phyloP scores from a whole-genome alignment of 2,888 invertebrate species.

The Leucophenga montana region DNA sequence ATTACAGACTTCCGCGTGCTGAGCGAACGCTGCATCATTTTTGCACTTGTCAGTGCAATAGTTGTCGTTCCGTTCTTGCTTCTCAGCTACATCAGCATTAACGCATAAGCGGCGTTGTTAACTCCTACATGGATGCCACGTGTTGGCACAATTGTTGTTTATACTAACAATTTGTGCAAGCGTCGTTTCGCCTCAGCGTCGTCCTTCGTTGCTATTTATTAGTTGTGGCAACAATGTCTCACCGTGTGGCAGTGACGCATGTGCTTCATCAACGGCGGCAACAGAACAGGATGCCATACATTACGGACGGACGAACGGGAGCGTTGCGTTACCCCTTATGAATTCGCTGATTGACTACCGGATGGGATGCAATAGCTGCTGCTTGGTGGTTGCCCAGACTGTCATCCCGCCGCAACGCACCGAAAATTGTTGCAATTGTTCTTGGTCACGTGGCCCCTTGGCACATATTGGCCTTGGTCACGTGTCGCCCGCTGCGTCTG shows the following conservation, averaged over 20 bases:
- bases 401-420: conserved; percentile 30
- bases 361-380: conserved; percentile 38
- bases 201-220: conserved; percentile 48
- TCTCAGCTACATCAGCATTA: conserved; percentile 17
- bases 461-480: conserved; percentile 56
- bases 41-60: neutral
- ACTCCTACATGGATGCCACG: conserved; percentile 58
- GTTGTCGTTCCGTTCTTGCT: neutral
- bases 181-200: conserved; percentile 26
- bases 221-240: conserved; percentile 47
- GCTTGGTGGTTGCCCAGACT: conserved; percentile 55
- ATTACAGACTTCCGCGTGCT: conserved; percentile 34
- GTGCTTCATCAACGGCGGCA: conserved; percentile 7
- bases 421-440: conserved; percentile 66
- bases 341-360: conserved; percentile 29
- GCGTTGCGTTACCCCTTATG: conserved; percentile 25
- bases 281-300: conserved; percentile 49
- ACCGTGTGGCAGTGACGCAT: neutral
- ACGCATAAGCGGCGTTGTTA: neutral
- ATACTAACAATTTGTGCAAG: conserved; percentile 70
- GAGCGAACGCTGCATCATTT: neutral
- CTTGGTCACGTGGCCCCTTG: conserved; percentile 63
- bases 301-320: conserved; percentile 37
- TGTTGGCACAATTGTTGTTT: conserved; percentile 69
- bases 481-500: conserved; percentile 44